Conservation (phyloP, 1,140 invertebrate species). For the Polypedilum pembai region DNA sequence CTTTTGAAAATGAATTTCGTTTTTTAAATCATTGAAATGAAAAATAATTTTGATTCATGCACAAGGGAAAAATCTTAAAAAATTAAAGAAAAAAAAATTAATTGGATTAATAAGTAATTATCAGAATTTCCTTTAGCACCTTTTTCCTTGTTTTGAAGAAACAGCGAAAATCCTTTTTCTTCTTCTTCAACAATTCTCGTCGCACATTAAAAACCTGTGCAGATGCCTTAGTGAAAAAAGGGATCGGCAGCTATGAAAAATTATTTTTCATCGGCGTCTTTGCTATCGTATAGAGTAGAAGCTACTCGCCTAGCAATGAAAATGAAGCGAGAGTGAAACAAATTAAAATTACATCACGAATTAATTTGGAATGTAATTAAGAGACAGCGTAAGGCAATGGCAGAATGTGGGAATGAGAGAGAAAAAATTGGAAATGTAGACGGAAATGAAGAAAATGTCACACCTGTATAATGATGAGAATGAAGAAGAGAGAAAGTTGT, state of each 20-base stretch:
- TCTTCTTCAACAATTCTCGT: neutral
- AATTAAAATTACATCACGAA: constrained; percentile 28
- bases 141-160: neutral
- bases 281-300: neutral
- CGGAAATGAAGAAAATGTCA: constrained; percentile 11
- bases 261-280: neutral
- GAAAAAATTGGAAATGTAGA: constrained; percentile 9
- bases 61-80: no score
- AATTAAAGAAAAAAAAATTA: neutral
- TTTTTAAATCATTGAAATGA: no score
- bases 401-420: neutral
- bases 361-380: constrained; percentile 26
- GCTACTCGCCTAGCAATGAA: neutral
- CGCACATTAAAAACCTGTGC: neutral
- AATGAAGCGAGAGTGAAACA: constrained; percentile 10
- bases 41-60: no score
- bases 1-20: no score
- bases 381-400: neutral
- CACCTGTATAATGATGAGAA: neutral
- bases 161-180: constrained; percentile 5
- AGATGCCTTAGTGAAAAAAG: neutral
- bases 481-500: neutral
- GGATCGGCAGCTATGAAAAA: constrained; percentile 16
- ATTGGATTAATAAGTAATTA: constrained; percentile 29
- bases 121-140: neutral